Evolutionary conservation across 2,888 invertebrate species (phyloP), one percentile per base, ranked within the genome.

Genomic region (Zygothrica quintamaculata): DNA sequence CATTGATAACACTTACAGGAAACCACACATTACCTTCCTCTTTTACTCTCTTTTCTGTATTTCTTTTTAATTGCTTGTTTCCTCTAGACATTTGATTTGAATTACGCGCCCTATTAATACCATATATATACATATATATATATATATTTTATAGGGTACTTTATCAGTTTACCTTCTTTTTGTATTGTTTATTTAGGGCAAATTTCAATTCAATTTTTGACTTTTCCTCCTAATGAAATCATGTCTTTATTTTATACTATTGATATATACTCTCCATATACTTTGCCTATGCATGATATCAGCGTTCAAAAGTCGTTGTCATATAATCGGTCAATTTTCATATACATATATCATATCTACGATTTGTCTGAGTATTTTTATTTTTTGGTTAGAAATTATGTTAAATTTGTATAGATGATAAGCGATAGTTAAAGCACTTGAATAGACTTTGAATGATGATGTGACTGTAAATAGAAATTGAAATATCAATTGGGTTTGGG

Each of bases 1-100:
- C n/a, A n/a, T n/a, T n/a, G n/a, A n/a, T n/a, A n/a, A n/a, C n/a
- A n/a, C n/a, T n/a, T n/a, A n/a, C n/a, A n/a, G n/a, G n/a, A n/a
- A n/a, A n/a, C n/a, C n/a, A n/a, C n/a, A n/a, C 42, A 26, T 31
- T 8, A n/a, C 6, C 0, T 13, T 29, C 11, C 31, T 42, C 48
- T 15, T 25, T n/a, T 31, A 3, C 11, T 37, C 25, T 9, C 33
- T 22, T 9, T 40, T 31, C 33, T 50, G 18, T 12, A 16, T 18
- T 47, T 66, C 62, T 66, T 81, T 26, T 29, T 82, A 85, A 81
- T 81, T 85, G 84, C 79, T 82, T 82, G 79, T 81, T 61, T 53
- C 60, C 62, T 31, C 36, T 37, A 65, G 46, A 74, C 65, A 82
- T 85, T 81, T 79, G 80, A 82, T 68, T 80, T 85, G 77, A 79